A percentile compares a stretch with the other conserved stretches of the same genome.
Evolutionary conservation across 2,888 invertebrate species (phyloP).

Genomic region (Cetonia aurata): DNA sequence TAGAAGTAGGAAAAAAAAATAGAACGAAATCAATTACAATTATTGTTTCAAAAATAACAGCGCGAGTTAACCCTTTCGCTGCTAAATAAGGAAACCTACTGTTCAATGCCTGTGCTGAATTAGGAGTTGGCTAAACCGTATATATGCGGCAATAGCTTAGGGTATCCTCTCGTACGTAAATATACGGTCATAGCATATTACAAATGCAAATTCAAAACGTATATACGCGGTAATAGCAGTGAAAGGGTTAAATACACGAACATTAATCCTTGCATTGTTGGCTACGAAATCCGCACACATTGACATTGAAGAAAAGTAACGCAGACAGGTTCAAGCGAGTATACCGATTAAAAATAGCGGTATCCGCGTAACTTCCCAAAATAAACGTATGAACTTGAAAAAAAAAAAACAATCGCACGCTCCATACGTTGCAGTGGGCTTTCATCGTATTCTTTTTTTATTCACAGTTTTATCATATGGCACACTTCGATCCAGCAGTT

Average conservation of each 20-base stretch:
- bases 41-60: conserved; percentile 24
- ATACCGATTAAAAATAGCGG: conserved; percentile 31
- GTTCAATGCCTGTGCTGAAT: too few relatives aligned
- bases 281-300: conserved; percentile 32
- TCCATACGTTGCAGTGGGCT: neutral
- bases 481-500: neutral
- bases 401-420: conserved; percentile 26
- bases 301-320: conserved; percentile 39
- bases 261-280: conserved; percentile 35
- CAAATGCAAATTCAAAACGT: too few relatives aligned
- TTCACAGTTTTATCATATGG: neutral
- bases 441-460: neutral
- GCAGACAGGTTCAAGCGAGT: conserved; percentile 31
- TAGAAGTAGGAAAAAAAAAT: neutral
- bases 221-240: too few relatives aligned
- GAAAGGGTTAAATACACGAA: conserved; percentile 3
- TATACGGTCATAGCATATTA: too few relatives aligned
- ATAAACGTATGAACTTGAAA: conserved; percentile 28
- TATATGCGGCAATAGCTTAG: too few relatives aligned
- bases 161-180: too few relatives aligned
- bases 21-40: conserved; percentile 14
- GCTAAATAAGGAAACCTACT: too few relatives aligned
- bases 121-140: too few relatives aligned
- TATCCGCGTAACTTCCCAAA: conserved; percentile 36
- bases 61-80: too few relatives aligned